Conservation (phyloP, 2,888 invertebrate genomes). For the Nomada fucata region DNA sequence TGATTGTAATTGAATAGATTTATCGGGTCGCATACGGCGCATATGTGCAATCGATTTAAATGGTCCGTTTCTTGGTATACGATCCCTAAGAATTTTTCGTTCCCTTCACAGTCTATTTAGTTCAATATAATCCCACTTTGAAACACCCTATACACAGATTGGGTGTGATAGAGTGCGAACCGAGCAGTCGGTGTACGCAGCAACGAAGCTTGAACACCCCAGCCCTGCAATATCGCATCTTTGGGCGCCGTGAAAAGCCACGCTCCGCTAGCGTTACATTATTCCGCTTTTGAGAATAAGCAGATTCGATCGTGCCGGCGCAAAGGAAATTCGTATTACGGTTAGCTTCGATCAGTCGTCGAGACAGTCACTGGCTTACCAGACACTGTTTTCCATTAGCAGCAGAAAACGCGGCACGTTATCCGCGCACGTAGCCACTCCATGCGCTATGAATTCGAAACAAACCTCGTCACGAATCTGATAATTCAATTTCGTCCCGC, state of each 20-base stretch:
- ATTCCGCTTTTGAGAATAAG: slow-evolving; percentile 65
- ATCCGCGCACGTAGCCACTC: slow-evolving; percentile 40
- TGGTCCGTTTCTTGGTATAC: too few species aligned
- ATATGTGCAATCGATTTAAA: too few species aligned
- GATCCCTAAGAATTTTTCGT: too few species aligned
- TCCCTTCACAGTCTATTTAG: too few species aligned
- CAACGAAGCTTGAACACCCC: slow-evolving; percentile 42
- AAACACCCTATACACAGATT: not conserved
- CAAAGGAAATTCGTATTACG: slow-evolving; percentile 75
- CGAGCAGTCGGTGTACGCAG: slow-evolving; percentile 26
- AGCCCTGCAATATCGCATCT: slow-evolving; percentile 60
- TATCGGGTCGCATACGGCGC: too few species aligned
- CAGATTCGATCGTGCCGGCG: slow-evolving; percentile 72
- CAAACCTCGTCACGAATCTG: slow-evolving; percentile 28
- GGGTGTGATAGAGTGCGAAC: slow-evolving; percentile 8
- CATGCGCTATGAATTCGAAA: slow-evolving; percentile 47
- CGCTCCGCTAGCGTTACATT: slow-evolving; percentile 62
- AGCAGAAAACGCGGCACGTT: slow-evolving; percentile 39
- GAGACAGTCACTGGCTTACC: slow-evolving; percentile 61
- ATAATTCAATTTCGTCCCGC: slow-evolving; percentile 36
- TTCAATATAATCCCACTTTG: too few species aligned
- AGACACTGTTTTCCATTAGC: slow-evolving; percentile 61
- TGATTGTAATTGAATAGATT: too few species aligned
- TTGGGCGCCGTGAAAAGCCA: slow-evolving; percentile 25
- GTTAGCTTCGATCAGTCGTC: slow-evolving; percentile 53